Conservation (phyloP, 2,888 invertebrate species). For the Ectropis crepuscularia region DNA sequence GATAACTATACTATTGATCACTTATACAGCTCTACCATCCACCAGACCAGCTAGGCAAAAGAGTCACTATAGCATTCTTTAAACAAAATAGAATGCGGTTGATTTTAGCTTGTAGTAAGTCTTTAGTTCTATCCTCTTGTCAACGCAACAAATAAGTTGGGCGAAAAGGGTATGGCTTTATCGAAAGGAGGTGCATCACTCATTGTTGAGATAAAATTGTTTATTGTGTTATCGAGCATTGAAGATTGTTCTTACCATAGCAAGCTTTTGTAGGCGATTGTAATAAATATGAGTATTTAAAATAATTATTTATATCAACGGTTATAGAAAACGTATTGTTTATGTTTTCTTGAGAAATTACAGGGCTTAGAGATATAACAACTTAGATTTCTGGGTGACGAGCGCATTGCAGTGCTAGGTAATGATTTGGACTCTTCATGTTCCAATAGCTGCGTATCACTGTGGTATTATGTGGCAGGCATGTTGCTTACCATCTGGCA, state of each 20-base stretch:
- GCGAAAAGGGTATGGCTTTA: neutral
- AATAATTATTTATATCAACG: too few relatives aligned
- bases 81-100: neutral
- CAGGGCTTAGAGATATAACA: too few relatives aligned
- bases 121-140: neutral
- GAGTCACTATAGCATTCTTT: neutral
- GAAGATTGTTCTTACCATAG: neutral
- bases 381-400: too few relatives aligned
- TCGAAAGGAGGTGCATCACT: conserved; percentile 14
- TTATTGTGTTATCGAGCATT: conserved; percentile 10
- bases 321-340: too few relatives aligned
- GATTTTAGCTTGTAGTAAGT: neutral
- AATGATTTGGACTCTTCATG: too few relatives aligned
- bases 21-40: neutral
- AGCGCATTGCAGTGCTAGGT: too few relatives aligned
- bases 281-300: too few relatives aligned
- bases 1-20: conserved; percentile 20
- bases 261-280: too few relatives aligned
- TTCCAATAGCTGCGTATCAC: too few relatives aligned
- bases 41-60: neutral
- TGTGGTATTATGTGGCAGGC: too few relatives aligned
- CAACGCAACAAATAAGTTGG: neutral
- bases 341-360: too few relatives aligned
- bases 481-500: too few relatives aligned
- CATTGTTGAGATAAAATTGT: conserved; percentile 24